Evolutionary conservation across 2,797 vertebrate genomes (phyloP), one percentile per base, ranked within the genome.

Genomic region (Acanthurus lineatus): DNA sequence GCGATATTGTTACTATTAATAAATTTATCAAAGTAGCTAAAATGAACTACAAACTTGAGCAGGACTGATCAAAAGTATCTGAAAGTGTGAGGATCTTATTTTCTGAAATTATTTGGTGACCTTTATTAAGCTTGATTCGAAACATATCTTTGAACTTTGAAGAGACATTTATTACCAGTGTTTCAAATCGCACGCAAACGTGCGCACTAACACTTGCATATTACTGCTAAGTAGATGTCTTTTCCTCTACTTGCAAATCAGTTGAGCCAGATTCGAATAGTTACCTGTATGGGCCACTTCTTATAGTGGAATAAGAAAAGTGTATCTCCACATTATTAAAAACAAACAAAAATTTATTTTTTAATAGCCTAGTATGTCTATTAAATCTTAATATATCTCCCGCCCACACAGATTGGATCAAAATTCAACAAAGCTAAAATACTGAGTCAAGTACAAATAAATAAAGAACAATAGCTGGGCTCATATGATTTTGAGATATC

Each of bases 1-100:
- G 47, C 19, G 40, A 42, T 64, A 63, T 65, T 32, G 45, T 38
- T 69, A 54, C 53, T 42, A 11, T 22, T 54, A 16, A 62, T 28
- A 14, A 11, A 19, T 68, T 1, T 9, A 32, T 38, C 5, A 74
- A 35, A 60, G 11, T 15, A 25, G 3, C 0, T 11, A 47, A 56
- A 12, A 48, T 8, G 4, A 20, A 67, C 40, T 16, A 42, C 14
- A 44, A 20, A 60, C 0, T 40, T 16, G 10, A 20, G 17, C 19
- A 17, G 1, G 45, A 59, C 14, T 19, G 17, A 12, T 9, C 0
- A 20, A 47, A 56, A 15, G 5, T 4, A 32, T n/a, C 40, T 4
- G 12, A 16, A 32, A 44, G 1, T 14, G n/a, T 17, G 3, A 4
- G 11, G 6, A 9, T 48, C 16, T 11, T 28, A 17, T 17, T 32